Evolutionary conservation across 92 coral and sea anemone species (phyloP).

Genomic region (Meandrina meandrites): DNA sequence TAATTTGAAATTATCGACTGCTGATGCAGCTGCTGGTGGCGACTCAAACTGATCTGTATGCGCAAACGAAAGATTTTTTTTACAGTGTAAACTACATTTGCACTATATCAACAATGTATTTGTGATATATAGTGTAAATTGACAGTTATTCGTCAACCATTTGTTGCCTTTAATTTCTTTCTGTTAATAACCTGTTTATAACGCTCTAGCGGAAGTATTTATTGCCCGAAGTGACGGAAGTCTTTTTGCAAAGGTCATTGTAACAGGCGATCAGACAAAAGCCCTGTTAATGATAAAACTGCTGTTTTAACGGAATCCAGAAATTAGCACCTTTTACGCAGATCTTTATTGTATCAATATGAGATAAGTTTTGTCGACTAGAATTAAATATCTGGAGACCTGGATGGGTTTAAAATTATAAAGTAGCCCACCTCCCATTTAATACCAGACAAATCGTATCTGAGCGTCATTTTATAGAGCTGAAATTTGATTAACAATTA

Average conservation of each 20-base stretch:
- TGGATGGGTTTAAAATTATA: too few relatives aligned
- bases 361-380: too few relatives aligned
- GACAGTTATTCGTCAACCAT: neutral
- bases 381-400: too few relatives aligned
- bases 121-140: neutral
- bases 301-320: neutral
- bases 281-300: neutral
- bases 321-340: neutral
- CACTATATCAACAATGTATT: neutral
- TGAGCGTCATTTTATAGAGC: too few relatives aligned
- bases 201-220: neutral
- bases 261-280: neutral
- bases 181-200: conserved; percentile 7
- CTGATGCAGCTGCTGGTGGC: neutral
- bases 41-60: neutral
- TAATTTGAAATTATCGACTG: neutral
- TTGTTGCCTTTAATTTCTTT: neutral
- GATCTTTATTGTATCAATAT: too few relatives aligned
- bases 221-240: neutral
- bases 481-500: too few relatives aligned
- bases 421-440: too few relatives aligned
- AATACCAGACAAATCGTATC: too few relatives aligned
- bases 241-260: neutral
- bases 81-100: neutral
- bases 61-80: neutral